Base-by-base conservation (phyloP, 2,113 vertebrate species). In the Pongo abelii region DNA sequence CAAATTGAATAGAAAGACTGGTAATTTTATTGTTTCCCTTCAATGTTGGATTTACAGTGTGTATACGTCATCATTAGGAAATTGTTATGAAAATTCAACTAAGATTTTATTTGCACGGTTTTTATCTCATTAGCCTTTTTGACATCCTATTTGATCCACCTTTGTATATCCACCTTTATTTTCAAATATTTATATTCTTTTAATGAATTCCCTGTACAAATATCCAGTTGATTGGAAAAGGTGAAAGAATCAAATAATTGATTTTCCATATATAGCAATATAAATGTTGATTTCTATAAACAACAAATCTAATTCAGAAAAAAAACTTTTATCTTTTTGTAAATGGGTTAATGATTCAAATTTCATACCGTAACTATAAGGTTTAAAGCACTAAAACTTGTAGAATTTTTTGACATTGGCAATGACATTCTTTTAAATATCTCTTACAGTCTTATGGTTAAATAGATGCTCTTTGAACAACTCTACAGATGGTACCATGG, bases 141-240 rank as follows among this genome's bases (percentile, higher is more conserved):
- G 78, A 50, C 52, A 95, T n/a, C 30, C 27, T 75, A 27, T 92
- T 91, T 91, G 86, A 91, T 91, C 9, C 52, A 72, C 85, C 52
- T 96, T 86, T 95, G 67, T 50, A 69, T 91, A n/a, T 57, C 94
- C 46, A 91, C 67, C n/a, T 91, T 94, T 20, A 93, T 84, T 94
- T 22, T 93, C 91, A 94, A 94, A 92, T 91, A 96, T 96, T 96
- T 96, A 86, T 43, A 83, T 74, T 72, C 14, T 88, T 80, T 92
- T 81, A 94, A 95, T 84, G 1, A 89, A 95, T 81, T 93, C 35
- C 64, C 50, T 90, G 12, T 48, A 59, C 22, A 96, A 95, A 96
- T 10, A 93, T 70, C 12, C n/a, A 91, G 38, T 55, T 32, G 18
- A 70, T 88, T 81, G 20, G 46, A 94, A 86, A 92, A 52, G 35